Evolutionary conservation across 1,140 invertebrate species (phyloP).

Genomic region (Plutomurus gul): DNA sequence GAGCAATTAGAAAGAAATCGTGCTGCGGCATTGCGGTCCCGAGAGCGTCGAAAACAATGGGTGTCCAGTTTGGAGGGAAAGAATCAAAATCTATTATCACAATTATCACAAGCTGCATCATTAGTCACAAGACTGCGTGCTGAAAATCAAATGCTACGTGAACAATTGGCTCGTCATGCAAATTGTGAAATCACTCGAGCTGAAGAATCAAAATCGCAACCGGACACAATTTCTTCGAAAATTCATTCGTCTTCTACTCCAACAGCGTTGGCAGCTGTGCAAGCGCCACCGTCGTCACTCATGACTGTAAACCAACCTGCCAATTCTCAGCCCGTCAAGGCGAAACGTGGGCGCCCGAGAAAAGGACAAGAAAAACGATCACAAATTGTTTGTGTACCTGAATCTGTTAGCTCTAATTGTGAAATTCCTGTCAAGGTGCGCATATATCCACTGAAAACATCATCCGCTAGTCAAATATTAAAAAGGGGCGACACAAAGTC

Average conservation of each 20-base stretch:
- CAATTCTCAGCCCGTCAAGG: not conserved
- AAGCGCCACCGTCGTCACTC: too few relatives aligned
- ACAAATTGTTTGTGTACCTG: constrained; percentile 9
- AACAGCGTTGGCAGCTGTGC: not conserved
- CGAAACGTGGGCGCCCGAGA: constrained; percentile 44
- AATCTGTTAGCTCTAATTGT: not conserved
- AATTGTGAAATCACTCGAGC: constrained; percentile 20
- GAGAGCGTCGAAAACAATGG: constrained; percentile 50
- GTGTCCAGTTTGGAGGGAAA: constrained; percentile 19
- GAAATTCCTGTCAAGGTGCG: constrained; percentile 32
- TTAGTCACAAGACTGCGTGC: not conserved
- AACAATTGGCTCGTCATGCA: constrained; percentile 24
- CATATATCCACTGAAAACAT: not conserved
- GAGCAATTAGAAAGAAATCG: constrained; percentile 49
- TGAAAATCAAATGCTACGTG: constrained; percentile 13
- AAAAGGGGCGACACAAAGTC: too few relatives aligned
- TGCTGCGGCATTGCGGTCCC: constrained; percentile 42
- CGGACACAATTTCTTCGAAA: not conserved
- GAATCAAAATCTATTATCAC: not conserved
- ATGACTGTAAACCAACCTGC: too few relatives aligned
- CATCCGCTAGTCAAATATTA: too few relatives aligned
- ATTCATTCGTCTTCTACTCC: not conserved
- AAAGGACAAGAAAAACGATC: constrained; percentile 45
- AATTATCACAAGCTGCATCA: not conserved
- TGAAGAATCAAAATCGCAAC: not conserved